Evolutionary conservation across 2,797 vertebrate species (phyloP).

Genomic region (Enteromius radiatus): DNA sequence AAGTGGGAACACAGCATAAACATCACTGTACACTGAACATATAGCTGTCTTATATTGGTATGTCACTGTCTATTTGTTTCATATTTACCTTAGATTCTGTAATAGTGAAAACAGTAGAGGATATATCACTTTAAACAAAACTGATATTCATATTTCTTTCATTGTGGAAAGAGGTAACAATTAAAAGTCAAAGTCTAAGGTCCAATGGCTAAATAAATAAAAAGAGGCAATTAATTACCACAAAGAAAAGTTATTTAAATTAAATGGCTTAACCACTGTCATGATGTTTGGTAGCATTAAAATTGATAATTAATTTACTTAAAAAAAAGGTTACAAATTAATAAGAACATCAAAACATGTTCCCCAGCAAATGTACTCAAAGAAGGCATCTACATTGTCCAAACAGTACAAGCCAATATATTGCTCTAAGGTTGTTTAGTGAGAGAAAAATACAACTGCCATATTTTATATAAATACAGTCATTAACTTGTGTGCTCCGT

Average conservation of each 20-base stretch:
- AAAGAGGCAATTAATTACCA: not conserved
- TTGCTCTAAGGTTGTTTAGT: constrained; percentile 54
- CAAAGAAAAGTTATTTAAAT: not conserved
- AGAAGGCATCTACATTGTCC: constrained; percentile 47
- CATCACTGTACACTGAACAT: not conserved
- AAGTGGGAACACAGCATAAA: not conserved
- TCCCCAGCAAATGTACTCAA: constrained; percentile 6
- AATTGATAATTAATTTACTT: not conserved
- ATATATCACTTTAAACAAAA: not conserved
- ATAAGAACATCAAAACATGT: constrained; percentile 8
- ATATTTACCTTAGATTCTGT: constrained; percentile 8
- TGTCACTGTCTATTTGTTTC: not conserved
- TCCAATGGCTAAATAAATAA: not conserved
- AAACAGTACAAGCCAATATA: constrained; percentile 61
- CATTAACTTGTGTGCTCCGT: constrained; percentile 14
- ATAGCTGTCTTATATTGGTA: not conserved
- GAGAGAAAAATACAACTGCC: constrained; percentile 34
- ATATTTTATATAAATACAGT: constrained; percentile 26
- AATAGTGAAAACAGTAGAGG: not conserved
- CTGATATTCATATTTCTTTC: not conserved
- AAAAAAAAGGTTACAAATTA: not conserved
- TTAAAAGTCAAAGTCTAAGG: constrained; percentile 50
- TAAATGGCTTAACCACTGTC: not conserved
- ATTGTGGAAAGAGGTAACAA: constrained; percentile 18
- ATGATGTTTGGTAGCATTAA: not conserved